phyloP scores from a whole-genome alignment of 2,888 invertebrate species.

The Drosophila rubida region DNA sequence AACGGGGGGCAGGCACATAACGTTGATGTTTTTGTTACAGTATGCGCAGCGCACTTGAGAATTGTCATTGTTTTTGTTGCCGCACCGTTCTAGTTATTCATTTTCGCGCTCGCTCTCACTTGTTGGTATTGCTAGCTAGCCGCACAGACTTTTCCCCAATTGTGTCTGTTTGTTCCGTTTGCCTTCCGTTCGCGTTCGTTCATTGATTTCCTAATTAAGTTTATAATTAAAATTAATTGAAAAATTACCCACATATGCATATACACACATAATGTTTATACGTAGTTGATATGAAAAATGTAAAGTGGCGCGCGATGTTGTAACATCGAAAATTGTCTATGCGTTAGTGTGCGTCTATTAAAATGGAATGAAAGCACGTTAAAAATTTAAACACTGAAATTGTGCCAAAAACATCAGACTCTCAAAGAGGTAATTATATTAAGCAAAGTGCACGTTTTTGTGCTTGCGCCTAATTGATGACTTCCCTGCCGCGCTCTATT shows the following conservation, averaged over 20 bases:
- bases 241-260: conserved; percentile 80
- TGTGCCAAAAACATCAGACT: conserved; percentile 57
- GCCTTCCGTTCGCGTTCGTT: conserved; percentile 72
- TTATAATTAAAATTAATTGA: conserved; percentile 85
- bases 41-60: conserved; percentile 59
- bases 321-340: conserved; percentile 51
- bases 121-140: conserved; percentile 28
- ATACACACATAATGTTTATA: conserved; percentile 12
- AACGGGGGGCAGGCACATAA: conserved; percentile 33
- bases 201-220: conserved; percentile 85
- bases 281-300: conserved; percentile 35
- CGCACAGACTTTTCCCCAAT: conserved; percentile 71
- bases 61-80: conserved; percentile 72
- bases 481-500: conserved; percentile 68
- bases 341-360: conserved; percentile 50
- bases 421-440: conserved; percentile 64
- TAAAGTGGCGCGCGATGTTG: conserved; percentile 59
- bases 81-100: conserved; percentile 48
- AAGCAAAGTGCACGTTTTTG: conserved; percentile 50
- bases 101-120: conserved; percentile 62
- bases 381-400: conserved; percentile 61
- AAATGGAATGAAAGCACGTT: conserved; percentile 58
- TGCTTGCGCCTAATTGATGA: conserved; percentile 70
- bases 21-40: conserved; percentile 46
- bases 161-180: conserved; percentile 71